Base-by-base conservation (phyloP, 53 echinoderm and acorn worm genomes). In the Apostichopus leukothele region DNA sequence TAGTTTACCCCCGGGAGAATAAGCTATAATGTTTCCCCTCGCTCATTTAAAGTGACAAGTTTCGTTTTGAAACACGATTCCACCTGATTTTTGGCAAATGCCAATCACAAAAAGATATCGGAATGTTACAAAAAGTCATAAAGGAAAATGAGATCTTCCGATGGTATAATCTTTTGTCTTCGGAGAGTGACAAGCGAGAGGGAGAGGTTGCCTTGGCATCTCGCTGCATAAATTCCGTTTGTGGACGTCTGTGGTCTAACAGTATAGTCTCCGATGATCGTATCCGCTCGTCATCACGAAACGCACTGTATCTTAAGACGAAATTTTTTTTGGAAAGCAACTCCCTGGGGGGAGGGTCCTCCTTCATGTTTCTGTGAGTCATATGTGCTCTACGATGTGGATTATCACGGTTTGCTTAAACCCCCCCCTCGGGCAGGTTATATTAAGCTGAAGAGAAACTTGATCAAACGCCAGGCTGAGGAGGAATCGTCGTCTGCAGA, bases 331-430 rank as follows among this genome's bases (percentile, higher is more conserved):
- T 57, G 6, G 57, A 10, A 57, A 57, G 57, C 57, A 57, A 57
- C 19, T 81, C 81, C 81, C 81, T 4, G 23, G 59, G 55, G 59
- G 59, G 20, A 81, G 81, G 81, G 81, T 81, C 81, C 81, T 81
- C 81, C 81, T 81, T 57, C 20, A 81, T 57, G 55, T 54, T 54
- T 81, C 55, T 81, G 55, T 81, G 81, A 81, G 55, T 81, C 81
- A 81, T 59, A 55, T 77, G 8, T 77, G 50, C 55, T 71, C 16
- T 19, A n/a, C 18, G 6, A 19, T 18, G 81, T 81, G 60, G 81
- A 81, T 81, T 81, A 81, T 81, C 81, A 12, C 55, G 59, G 81
- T 81, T 81, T 81, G 54, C 55, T 18, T 6, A 19, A 19, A 81
- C 53, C 22, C 81, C 54, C 81, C 81, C 81, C 81, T 39, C 21